Percentiles rank a stretch among this genome's conserved stretches.
Evolutionary conservation across 2,888 invertebrate species (phyloP).

Genomic region (Callimorpha dominula): DNA sequence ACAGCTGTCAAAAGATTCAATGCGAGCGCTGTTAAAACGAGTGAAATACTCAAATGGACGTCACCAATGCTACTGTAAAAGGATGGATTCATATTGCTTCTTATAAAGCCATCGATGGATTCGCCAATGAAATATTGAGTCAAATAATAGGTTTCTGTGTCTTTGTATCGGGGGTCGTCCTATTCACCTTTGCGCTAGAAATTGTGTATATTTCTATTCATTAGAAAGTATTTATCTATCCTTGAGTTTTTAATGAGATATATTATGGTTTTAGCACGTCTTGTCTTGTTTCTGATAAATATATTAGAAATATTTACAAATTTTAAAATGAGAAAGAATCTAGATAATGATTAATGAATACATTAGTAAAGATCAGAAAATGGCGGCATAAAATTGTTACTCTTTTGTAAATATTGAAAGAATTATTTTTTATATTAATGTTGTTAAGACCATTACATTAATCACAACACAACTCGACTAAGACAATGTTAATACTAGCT

Average conservation of each 20-base stretch:
- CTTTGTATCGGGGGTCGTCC: conserved; percentile 59
- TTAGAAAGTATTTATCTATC: conserved; percentile 63
- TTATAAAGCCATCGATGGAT: conserved; percentile 42
- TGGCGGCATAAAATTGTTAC: neutral
- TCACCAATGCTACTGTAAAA: conserved; percentile 55
- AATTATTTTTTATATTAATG: too few relatives aligned
- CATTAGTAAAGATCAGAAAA: conserved; percentile 22
- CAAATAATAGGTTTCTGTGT: conserved; percentile 57
- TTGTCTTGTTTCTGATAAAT: conserved; percentile 28
- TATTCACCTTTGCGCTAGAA: conserved; percentile 72
- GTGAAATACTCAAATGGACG: conserved; percentile 46
- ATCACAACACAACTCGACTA: too few relatives aligned
- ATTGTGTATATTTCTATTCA: conserved; percentile 56
- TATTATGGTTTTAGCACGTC: conserved; percentile 31
- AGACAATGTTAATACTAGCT: too few relatives aligned
- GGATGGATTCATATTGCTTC: conserved; percentile 42
- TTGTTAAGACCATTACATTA: too few relatives aligned
- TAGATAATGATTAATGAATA: conserved; percentile 16
- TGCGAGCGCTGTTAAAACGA: conserved; percentile 56
- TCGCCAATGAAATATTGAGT: conserved; percentile 49
- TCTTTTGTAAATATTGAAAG: too few relatives aligned
- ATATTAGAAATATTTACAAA: conserved; percentile 19
- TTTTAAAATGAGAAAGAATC: conserved; percentile 10
- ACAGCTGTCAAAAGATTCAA: conserved; percentile 61
- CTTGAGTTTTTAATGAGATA: conserved; percentile 46